Percentiles rank a stretch among this genome's conserved stretches.
Evolutionary conservation across 23 tunicate genomes (phyloP).

Genomic region (Aplidium turbinatum): DNA sequence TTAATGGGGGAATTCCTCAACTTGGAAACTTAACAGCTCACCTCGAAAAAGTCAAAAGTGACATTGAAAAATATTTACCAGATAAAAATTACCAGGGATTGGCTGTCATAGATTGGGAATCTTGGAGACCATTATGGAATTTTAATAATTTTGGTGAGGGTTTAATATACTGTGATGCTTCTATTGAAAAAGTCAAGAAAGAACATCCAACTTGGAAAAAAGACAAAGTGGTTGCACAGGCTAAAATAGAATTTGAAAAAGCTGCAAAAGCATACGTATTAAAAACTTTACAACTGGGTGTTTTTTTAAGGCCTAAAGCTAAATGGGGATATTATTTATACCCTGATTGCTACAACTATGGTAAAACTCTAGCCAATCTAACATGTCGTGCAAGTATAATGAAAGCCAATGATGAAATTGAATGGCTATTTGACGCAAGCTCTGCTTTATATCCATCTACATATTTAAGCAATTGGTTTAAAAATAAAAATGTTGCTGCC

Average conservation of each 20-base stretch:
- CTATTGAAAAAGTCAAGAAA: conserved; percentile 62
- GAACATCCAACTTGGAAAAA: conserved; percentile 70
- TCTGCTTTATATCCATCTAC: conserved; percentile 94
- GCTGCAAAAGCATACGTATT: conserved; percentile 65
- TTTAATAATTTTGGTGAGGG: conserved; percentile 64
- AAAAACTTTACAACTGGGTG: conserved; percentile 56
- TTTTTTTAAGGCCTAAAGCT: conserved; percentile 78
- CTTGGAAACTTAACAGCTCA: conserved; percentile 64
- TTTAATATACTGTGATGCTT: conserved; percentile 56
- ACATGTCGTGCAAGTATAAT: conserved; percentile 36
- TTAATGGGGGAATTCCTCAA: conserved; percentile 98
- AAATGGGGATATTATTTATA: conserved; percentile 88
- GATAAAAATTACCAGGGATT: conserved; percentile 65
- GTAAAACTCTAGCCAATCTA: conserved; percentile 58
- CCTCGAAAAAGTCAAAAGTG: conserved; percentile 44
- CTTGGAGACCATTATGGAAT: conserved; percentile 80
- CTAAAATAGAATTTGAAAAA: conserved; percentile 71
- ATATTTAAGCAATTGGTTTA: conserved; percentile 75
- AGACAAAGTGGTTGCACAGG: conserved; percentile 30
- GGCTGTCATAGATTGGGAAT: conserved; percentile 98
- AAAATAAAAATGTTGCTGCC: conserved; percentile 36
- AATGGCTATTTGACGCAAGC: conserved; percentile 85
- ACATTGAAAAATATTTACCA: conserved; percentile 56
- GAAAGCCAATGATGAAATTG: conserved; percentile 52
- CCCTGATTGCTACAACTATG: conserved; percentile 91